A percentile compares a stretch with the other conserved stretches of the same genome.
Evolutionary conservation across 2,113 vertebrate species (phyloP).

Genomic region (Phasianus colchicus): DNA sequence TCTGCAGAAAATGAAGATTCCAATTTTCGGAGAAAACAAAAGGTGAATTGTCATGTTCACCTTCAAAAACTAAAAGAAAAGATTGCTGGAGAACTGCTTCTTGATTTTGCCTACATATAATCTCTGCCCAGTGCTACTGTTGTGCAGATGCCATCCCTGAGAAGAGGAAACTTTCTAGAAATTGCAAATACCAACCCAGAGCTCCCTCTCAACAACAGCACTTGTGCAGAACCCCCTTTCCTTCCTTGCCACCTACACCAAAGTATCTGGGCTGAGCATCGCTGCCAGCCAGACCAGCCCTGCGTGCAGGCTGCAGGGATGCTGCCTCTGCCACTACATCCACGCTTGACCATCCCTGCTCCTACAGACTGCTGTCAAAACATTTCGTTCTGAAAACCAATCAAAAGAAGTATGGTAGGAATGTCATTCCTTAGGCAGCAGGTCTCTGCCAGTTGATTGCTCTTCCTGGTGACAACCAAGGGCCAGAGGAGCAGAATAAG

Average conservation of each 20-base stretch:
- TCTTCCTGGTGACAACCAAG: background rate
- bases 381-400: background rate
- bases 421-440: accelerated
- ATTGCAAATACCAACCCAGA: accelerated
- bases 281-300: background rate
- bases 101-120: background rate
- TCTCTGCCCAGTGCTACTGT: background rate
- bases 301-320: background rate
- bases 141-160: background rate
- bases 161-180: background rate
- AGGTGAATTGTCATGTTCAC: background rate
- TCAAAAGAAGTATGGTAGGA: accelerated
- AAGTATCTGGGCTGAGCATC: background rate
- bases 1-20: background rate
- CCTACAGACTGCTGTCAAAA: background rate
- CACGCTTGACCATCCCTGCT: background rate
- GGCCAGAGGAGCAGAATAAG: accelerated
- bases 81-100: background rate
- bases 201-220: accelerated
- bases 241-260: accelerated
- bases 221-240: accelerated
- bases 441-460: background rate
- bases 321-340: background rate
- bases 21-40: background rate
- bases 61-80: background rate